A percentile compares a stretch with the other conserved stretches of the same genome.
Conservation (phyloP, 1,140 invertebrate genomes). For the Musca vetustissima region DNA sequence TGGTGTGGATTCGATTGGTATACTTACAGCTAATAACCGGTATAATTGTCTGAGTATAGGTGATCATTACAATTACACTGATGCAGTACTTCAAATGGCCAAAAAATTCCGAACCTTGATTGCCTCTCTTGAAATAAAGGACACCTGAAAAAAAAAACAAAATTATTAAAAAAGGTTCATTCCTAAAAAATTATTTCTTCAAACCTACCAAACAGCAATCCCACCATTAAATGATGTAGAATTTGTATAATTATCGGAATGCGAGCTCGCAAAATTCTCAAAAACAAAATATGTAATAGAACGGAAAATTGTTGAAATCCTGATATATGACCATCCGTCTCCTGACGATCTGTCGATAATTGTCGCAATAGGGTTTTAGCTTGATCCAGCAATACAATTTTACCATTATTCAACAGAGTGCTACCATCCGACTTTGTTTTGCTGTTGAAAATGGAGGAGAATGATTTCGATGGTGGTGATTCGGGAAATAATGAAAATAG, state of each 20-base stretch:
- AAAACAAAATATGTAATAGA: conserved; percentile 46
- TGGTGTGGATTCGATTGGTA: too few species aligned
- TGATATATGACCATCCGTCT: conserved; percentile 36
- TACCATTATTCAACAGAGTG: conserved; percentile 40
- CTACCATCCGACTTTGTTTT: conserved; percentile 40
- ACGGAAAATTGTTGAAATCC: conserved; percentile 47
- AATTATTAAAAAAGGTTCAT: background rate
- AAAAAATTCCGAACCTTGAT: conserved; percentile 66
- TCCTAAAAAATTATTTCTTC: background rate
- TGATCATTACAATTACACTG: conserved; percentile 64
- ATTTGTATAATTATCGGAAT: conserved; percentile 63
- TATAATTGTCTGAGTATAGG: conserved; percentile 68
- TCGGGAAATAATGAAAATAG: conserved; percentile 47
- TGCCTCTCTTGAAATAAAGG: conserved; percentile 63
- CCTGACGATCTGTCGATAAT: conserved; percentile 33
- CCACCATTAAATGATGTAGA: conserved; percentile 63
- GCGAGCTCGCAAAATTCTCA: conserved; percentile 48
- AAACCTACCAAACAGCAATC: conserved; percentile 57
- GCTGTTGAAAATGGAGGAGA: conserved; percentile 15
- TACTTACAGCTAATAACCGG: conserved; percentile 63
- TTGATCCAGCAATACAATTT: conserved; percentile 41
- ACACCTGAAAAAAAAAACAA: conserved; percentile 40
- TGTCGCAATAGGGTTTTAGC: conserved; percentile 42
- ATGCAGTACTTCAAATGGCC: conserved; percentile 69
- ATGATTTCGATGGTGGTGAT: conserved; percentile 39